These are phyloP conservation scores for Eidolon dupreanum DNA, from an alignment of 2,797 vertebrate species.

Conservation along the genomic window DNA sequence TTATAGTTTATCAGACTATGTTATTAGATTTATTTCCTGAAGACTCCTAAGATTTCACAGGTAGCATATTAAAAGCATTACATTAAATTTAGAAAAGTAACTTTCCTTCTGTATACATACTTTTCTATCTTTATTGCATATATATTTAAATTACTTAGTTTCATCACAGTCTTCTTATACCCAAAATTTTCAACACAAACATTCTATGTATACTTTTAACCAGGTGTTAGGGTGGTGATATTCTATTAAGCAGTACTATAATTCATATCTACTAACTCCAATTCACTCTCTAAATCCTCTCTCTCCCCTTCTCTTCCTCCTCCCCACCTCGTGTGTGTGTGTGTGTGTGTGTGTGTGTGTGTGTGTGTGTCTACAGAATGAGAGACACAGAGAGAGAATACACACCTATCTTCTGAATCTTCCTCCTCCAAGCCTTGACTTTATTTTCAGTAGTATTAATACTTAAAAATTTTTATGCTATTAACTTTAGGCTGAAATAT, in stretches of 20 bases:
- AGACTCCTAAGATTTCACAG: not conserved
- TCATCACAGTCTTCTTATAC: not conserved
- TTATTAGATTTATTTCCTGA: not conserved
- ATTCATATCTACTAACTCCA: not conserved
- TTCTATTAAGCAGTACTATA: not conserved
- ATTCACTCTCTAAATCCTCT: not conserved
- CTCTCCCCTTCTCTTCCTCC: not conserved
- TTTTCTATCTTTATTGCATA: not conserved
- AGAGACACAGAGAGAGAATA: not conserved
- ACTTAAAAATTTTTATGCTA: not conserved
- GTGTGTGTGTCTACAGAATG: too few relatives aligned
- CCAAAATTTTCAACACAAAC: not conserved
- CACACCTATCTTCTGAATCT: not conserved
- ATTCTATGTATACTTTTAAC: not conserved
- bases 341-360: too few relatives aligned
- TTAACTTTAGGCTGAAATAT: not conserved
- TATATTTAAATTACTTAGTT: not conserved
- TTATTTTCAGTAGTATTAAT: not conserved
- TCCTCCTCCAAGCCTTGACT: not conserved
- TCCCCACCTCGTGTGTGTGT: too few relatives aligned
- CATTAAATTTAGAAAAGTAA: constrained; percentile 62
- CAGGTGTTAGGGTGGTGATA: not conserved
- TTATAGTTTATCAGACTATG: not conserved
- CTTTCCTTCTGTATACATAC: not conserved
- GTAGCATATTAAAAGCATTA: not conserved